phyloP scores from a whole-genome alignment of 2,797 vertebrate species.

The Pipistrellus nathusii region DNA sequence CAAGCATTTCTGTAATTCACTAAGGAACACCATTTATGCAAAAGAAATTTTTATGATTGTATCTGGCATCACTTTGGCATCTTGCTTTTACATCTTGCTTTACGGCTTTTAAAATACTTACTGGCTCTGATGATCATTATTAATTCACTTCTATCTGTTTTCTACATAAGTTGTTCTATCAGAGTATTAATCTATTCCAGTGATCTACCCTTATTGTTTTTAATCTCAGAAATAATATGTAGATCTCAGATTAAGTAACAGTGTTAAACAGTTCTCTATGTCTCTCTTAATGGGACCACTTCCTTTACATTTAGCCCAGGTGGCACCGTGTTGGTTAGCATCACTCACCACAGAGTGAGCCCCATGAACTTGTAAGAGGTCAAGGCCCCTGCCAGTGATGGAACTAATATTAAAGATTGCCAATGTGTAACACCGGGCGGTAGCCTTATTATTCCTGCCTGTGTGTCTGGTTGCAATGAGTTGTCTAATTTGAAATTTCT shows the following conservation, averaged over 20 bases:
- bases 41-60: neutral
- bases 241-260: neutral
- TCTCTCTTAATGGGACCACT: neutral
- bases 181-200: neutral
- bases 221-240: neutral
- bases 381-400: neutral
- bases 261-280: neutral
- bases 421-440: neutral
- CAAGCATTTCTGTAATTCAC: neutral
- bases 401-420: neutral
- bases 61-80: neutral
- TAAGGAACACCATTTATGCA: neutral
- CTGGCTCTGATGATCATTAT: neutral
- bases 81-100: no score
- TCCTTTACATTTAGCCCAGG: neutral
- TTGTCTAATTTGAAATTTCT: conserved; percentile 85
- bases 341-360: neutral
- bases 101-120: neutral
- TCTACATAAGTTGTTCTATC: neutral
- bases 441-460: conserved; percentile 38
- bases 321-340: neutral
- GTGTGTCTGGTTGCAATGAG: conserved; percentile 81
- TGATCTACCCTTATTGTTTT: neutral
- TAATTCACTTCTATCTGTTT: neutral
- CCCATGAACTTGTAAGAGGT: conserved; percentile 31